Conservation (phyloP, 2,113 vertebrate species). For the Australoheros scitulus region DNA sequence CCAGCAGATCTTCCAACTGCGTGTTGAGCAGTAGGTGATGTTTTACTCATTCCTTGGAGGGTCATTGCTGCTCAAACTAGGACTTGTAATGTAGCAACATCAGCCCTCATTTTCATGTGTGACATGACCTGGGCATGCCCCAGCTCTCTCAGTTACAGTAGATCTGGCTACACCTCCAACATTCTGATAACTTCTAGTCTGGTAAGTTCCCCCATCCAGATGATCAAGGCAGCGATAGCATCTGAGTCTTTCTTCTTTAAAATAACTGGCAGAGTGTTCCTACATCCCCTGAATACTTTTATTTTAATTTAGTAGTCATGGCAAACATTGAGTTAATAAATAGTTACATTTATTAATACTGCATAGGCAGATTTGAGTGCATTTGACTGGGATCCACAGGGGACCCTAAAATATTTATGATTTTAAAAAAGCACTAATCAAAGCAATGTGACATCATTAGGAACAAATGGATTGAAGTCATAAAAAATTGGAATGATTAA, state of each 20-base stretch:
- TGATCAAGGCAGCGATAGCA: neutral
- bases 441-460: neutral
- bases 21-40: neutral
- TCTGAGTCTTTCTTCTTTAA: neutral
- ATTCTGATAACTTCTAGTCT: neutral
- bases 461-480: neutral
- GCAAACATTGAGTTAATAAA: neutral
- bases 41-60: neutral
- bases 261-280: neutral
- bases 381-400: neutral
- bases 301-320: neutral
- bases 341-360: neutral
- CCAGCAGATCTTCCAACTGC: neutral
- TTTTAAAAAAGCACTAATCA: neutral
- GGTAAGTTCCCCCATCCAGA: neutral
- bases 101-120: neutral
- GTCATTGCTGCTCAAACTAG: neutral
- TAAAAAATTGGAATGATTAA: neutral
- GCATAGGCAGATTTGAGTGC: neutral
- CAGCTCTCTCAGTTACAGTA: neutral
- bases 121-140: neutral
- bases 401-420: no score
- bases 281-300: no score
- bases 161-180: neutral
- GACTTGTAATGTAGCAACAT: neutral